Percentiles rank a stretch among this genome's conserved stretches.
phyloP scores from a whole-genome alignment of 2,113 vertebrate genomes.

The Rhinopithecus roxellana region DNA sequence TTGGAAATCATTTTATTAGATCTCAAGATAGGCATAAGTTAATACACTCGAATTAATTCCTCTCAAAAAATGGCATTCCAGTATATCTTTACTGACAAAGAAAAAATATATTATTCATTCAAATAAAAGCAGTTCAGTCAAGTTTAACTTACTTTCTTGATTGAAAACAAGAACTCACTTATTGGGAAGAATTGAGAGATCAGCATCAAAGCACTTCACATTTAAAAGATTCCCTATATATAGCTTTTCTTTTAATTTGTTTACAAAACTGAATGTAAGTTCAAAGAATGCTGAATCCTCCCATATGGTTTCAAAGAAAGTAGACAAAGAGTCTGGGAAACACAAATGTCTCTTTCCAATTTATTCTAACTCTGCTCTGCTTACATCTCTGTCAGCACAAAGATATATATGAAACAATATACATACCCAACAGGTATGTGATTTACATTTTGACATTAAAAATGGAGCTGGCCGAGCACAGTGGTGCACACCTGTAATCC shows the following conservation, averaged over 20 bases:
- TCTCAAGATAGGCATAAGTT: not conserved
- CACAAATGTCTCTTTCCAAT: not conserved
- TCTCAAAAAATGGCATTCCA: not conserved
- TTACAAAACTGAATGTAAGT: not conserved
- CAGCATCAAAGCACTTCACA: not conserved
- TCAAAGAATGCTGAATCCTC: not conserved
- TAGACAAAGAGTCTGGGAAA: not conserved
- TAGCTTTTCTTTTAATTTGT: not conserved
- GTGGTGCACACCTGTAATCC: too few relatives aligned
- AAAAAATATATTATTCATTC: not conserved
- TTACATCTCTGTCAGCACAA: not conserved
- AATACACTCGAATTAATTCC: not conserved
- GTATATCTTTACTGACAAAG: not conserved
- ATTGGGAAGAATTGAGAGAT: not conserved
- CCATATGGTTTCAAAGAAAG: not conserved
- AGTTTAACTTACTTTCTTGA: not conserved
- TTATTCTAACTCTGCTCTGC: not conserved
- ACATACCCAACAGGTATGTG: not conserved
- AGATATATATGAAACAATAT: not conserved
- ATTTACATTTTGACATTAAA: not conserved
- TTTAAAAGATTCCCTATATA: not conserved
- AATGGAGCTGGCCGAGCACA: too few relatives aligned
- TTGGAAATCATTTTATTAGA: not conserved
- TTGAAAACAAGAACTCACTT: not conserved
- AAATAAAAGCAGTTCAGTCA: not conserved